Evolutionary conservation across 2,888 invertebrate species (phyloP), one percentile per base, ranked within the genome.

Genomic region (Chesias legatella): DNA sequence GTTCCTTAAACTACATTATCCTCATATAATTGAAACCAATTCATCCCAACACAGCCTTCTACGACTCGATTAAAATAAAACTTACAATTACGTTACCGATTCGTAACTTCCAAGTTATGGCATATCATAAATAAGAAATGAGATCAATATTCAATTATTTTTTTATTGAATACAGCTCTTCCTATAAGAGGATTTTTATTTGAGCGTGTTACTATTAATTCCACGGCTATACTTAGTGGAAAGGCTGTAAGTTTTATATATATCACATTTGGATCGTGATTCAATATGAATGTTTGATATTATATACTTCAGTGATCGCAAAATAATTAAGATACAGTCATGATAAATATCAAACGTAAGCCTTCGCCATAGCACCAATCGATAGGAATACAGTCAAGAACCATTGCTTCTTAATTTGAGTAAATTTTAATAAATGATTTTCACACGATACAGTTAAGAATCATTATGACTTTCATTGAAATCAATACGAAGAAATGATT

Each of bases 121-220:
- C 82, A 79, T 79, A 77, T 71, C 70, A 79, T 81, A 79, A 80
- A 81, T 79, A 75, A 76, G 66, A 75, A 71, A 82, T 84, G 85
- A 84, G 84, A 84, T 84, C 84, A 84, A 78, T 77, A 78, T 76
- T 75, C 66, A 17, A 17, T 73, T n/a, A n/a, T n/a, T 62, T 51
- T 60, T 65, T 59, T 47, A 50, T 50, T 48, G 44, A 53, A 50
- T 43, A 38, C 21, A 43, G 27, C 46, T 43, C 43, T 46, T 37
- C 28, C 29, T 24, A n/a, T 22, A 35, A 25, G 34, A 37, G 43
- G 43, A 34, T 44, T 35, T 34, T 48, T 33, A 35, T 21, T 41
- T 42, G 38, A 45, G 45, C 45, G 36, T 40, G 40, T 36, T 8
- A 3, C 8, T 28, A 40, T 40, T 41, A 32, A 47, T 39, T 48